These are phyloP conservation scores for Carduelis carduelis DNA, from an alignment of 2,797 vertebrate species.

Conservation along the genomic window DNA sequence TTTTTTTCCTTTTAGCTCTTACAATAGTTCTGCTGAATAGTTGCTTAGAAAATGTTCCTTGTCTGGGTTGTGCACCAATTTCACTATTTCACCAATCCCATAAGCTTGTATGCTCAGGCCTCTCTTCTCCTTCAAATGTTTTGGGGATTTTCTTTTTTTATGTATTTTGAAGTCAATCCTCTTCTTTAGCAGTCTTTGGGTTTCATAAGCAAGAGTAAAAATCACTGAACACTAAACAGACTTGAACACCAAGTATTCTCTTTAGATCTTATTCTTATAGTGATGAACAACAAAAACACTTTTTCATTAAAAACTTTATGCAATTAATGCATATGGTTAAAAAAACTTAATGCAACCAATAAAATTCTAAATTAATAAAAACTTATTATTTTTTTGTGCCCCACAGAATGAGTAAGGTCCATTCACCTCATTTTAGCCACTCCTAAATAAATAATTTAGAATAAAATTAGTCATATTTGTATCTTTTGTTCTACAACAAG, in stretches of 20 bases:
- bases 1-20: background rate
- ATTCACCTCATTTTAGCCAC: background rate
- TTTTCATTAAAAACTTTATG: background rate
- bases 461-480: background rate
- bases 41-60: background rate
- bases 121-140: background rate
- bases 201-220: background rate
- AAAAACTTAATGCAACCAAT: background rate
- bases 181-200: background rate
- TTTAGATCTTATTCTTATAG: background rate
- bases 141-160: background rate
- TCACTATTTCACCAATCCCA: background rate
- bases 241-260: background rate
- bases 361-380: background rate
- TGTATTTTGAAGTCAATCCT: background rate
- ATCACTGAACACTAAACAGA: background rate
- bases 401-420: background rate
- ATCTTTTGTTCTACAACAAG: background rate
- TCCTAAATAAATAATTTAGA: background rate
- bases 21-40: background rate
- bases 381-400: fast-evolving
- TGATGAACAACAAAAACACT: background rate
- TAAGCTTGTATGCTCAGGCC: background rate
- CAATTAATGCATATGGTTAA: too few species aligned
- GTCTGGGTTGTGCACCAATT: background rate